These are phyloP conservation scores for Lanius collurio DNA, from an alignment of 2,113 vertebrate species.

Conservation along the genomic window DNA sequence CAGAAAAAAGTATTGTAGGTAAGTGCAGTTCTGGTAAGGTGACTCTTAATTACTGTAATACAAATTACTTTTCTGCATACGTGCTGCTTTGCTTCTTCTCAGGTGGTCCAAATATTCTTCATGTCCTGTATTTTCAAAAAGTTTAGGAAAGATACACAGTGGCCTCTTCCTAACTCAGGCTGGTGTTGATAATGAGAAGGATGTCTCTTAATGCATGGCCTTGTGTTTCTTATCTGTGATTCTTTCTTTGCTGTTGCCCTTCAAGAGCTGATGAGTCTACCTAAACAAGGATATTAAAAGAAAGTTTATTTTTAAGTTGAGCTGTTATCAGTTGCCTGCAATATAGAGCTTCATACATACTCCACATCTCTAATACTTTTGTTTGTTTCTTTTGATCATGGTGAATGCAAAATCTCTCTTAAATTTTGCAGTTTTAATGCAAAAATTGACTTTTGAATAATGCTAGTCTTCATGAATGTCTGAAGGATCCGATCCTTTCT, in stretches of 20 bases:
- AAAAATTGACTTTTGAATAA: neutral
- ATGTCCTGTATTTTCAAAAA: neutral
- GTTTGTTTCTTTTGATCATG: neutral
- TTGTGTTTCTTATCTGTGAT: neutral
- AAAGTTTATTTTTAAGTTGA: constrained; percentile 3
- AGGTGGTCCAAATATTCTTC: neutral
- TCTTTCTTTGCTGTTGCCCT: neutral
- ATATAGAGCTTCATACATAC: neutral
- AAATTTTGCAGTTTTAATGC: neutral
- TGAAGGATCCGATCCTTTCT: neutral
- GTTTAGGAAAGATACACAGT: neutral
- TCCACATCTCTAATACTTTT: neutral
- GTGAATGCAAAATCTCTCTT: neutral
- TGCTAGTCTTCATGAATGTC: neutral
- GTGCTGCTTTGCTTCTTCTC: neutral
- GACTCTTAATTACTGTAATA: neutral
- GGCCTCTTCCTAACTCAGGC: neutral
- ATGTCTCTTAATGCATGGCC: neutral
- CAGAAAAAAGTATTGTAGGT: constrained; percentile 99
- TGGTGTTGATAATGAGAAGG: neutral
- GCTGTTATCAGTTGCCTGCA: neutral
- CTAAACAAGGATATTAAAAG: neutral
- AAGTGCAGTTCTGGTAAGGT: constrained; percentile 53
- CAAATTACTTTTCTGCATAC: neutral
- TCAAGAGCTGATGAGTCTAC: neutral